Evolutionary conservation across 2,888 invertebrate genomes (phyloP).

Genomic region (Operophtera brumata): DNA sequence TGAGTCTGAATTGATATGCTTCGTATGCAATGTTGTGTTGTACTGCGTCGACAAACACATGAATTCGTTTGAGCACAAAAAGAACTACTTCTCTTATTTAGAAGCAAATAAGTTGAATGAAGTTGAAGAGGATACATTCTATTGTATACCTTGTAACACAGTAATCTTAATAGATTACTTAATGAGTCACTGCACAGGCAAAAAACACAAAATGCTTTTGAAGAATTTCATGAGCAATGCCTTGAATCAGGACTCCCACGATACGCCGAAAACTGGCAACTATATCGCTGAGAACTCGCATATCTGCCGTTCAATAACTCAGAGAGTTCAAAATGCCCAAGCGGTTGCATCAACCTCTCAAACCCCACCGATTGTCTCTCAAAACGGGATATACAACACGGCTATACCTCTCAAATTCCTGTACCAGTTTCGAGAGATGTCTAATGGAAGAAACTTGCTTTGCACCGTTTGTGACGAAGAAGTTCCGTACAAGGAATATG

Average conservation of each 20-base stretch:
- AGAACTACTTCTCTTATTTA: slow-evolving; percentile 19
- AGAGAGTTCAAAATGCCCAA: slow-evolving; percentile 1
- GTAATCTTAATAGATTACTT: slow-evolving; percentile 19
- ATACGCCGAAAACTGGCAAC: neutral
- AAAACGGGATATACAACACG: slow-evolving; percentile 5
- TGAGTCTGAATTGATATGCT: slow-evolving; percentile 21
- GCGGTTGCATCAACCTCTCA: neutral
- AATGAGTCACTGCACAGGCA: slow-evolving; percentile 19
- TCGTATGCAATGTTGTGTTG: slow-evolving; percentile 20
- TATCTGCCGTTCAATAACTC: slow-evolving; percentile 10
- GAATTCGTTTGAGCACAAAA: slow-evolving; percentile 22
- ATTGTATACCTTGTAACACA: slow-evolving; percentile 24
- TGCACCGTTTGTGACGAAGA: slow-evolving; percentile 27
- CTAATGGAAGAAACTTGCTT: slow-evolving; percentile 6
- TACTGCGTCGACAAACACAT: slow-evolving; percentile 10
- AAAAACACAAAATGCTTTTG: slow-evolving; percentile 13
- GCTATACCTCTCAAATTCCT: slow-evolving; percentile 21
- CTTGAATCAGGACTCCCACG: neutral
- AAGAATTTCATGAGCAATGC: slow-evolving; percentile 6
- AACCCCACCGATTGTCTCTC: neutral
- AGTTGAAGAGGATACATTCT: slow-evolving; percentile 23
- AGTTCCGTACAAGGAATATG: slow-evolving; percentile 4
- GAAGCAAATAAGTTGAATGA: slow-evolving; percentile 25
- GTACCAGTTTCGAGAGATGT: slow-evolving; percentile 22
- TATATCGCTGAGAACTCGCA: slow-evolving; percentile 8